A percentile compares a stretch with the other conserved stretches of the same genome.
Evolutionary conservation across 2,113 vertebrate genomes (phyloP).

Genomic region (Sphaerodactylus townsendi): DNA sequence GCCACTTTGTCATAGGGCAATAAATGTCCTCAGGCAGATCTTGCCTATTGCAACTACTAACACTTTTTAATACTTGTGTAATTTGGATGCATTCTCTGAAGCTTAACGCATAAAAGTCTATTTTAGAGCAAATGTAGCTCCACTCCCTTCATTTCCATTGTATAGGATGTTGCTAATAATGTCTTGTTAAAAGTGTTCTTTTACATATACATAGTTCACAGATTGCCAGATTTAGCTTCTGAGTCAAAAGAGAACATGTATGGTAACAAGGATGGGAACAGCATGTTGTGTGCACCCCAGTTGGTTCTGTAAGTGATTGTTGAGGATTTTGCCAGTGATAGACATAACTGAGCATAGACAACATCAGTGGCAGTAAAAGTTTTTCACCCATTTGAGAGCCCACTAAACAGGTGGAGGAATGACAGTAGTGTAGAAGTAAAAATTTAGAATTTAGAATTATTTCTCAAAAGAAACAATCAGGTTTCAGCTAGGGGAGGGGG

Average conservation of each 20-base stretch:
- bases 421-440: too few relatives aligned
- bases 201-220: neutral
- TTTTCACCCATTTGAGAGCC: too few relatives aligned
- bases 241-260: neutral
- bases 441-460: too few relatives aligned
- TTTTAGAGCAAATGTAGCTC: neutral
- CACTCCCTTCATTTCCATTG: neutral
- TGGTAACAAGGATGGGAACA: neutral
- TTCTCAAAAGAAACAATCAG: too few relatives aligned
- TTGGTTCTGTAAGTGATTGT: too few relatives aligned
- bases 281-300: too few relatives aligned
- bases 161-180: neutral
- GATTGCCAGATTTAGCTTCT: neutral
- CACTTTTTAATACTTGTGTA: neutral
- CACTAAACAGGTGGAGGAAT: too few relatives aligned
- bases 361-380: too few relatives aligned
- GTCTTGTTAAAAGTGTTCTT: neutral
- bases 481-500: too few relatives aligned
- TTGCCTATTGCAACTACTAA: neutral
- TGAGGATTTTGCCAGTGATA: neutral
- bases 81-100: neutral
- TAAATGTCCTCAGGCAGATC: neutral
- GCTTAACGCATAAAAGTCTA: neutral
- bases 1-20: neutral
- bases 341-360: neutral